These are phyloP conservation scores for Gnathonemus longibarbis DNA, from an alignment of 2,113 vertebrate genomes.

Conservation along the genomic window DNA sequence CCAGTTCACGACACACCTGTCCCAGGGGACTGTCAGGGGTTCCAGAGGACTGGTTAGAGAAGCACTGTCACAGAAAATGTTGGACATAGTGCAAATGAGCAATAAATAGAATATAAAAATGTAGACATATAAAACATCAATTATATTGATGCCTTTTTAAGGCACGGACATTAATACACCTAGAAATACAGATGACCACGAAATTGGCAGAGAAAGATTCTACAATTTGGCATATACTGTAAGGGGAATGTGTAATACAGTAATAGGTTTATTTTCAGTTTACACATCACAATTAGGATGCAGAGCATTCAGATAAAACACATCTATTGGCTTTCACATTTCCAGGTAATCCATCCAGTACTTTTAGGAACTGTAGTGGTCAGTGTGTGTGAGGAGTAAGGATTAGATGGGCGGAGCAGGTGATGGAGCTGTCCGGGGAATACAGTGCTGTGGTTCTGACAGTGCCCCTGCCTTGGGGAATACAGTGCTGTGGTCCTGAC, in stretches of 20 bases:
- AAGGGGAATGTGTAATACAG: not conserved
- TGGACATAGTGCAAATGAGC: not conserved
- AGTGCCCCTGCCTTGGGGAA: too few relatives aligned
- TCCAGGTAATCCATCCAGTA: not conserved
- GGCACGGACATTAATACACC: not conserved
- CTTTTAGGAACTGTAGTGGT: not conserved
- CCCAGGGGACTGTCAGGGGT: not conserved
- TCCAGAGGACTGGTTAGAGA: not conserved
- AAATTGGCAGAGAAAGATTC: not conserved
- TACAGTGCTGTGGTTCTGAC: not conserved
- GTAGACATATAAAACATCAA: not conserved
- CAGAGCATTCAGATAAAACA: not conserved
- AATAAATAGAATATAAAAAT: not conserved
- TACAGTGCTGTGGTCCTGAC: not conserved
- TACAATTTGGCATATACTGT: not conserved
- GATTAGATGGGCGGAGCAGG: not conserved
- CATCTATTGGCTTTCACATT: not conserved
- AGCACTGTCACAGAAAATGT: not conserved
- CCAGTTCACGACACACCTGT: not conserved
- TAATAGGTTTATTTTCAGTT: too few relatives aligned
- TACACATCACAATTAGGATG: not conserved
- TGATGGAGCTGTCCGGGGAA: not conserved
- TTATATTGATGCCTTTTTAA: not conserved
- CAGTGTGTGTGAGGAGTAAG: not conserved
- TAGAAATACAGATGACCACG: not conserved